Evolutionary conservation across 1,140 invertebrate genomes (phyloP), one percentile per base, ranked within the genome.

Genomic region (Drosophila saltans): DNA sequence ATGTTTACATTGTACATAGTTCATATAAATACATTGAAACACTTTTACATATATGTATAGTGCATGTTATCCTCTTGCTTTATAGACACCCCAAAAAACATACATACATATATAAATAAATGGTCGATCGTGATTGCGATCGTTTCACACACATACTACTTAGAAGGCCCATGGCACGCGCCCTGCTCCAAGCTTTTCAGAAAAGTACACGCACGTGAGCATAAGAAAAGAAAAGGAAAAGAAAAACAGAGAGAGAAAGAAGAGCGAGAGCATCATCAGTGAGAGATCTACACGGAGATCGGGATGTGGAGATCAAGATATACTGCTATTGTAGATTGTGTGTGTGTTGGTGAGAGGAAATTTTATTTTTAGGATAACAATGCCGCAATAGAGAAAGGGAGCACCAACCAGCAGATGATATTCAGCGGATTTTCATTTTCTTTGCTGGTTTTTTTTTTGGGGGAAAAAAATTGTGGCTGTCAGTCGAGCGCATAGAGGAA

Each of bases 281-380:
- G 30, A 40, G 59, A 41, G 43, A 64, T 9, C 24, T n/a, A 41
- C 43, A 67, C 10, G 28, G 61, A 74, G 67, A 48, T 11, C 8
- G 26, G 40, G 65, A 81, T 36, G 6, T 72, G 70, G 55, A 66
- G 43, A 30, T 45, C 43, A 26, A 2, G n/a, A 48, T 52, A 48
- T 52, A 69, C 36, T 69, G 33, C 41, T 41, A 39, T 36, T 40
- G 66, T 64, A 61, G 48, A 71, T 55, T 79, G 66, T 61, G 56
- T 43, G 69, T n/a, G 28, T 61, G 36, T 52, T 33, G 59, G 30
- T 64, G 68, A 57, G 65, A 65, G 65, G 16, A 41, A 52, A 52
- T 45, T 90, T 89, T 88, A 89, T 88, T 88, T 88, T 89, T 88
- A 89, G 83, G 83, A 88, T 83, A 88, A 88, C 83, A 88, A 88